phyloP scores from a whole-genome alignment of 2,888 invertebrate species.

The Troilus luridus region DNA sequence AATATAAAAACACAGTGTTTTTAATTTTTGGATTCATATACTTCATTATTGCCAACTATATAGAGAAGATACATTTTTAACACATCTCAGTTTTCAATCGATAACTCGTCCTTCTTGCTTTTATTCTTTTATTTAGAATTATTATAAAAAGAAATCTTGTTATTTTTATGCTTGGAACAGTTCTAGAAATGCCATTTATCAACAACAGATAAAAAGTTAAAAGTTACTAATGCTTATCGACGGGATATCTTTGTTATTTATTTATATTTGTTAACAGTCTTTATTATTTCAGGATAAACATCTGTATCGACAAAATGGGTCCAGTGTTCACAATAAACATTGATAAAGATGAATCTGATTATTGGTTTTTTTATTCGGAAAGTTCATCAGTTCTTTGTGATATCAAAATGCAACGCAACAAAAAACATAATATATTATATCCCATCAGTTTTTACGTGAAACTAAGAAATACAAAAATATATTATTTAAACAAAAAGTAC shows the following conservation, averaged over 20 bases:
- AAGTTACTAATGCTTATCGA: not conserved
- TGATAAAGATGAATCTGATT: not conserved
- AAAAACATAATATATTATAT: too few relatives aligned
- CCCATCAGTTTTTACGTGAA: too few relatives aligned
- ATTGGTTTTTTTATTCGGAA: not conserved
- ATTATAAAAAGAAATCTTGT: not conserved
- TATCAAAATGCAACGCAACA: too few relatives aligned
- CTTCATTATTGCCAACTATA: too few relatives aligned
- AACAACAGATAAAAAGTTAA: conserved; percentile 7
- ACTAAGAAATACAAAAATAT: too few relatives aligned
- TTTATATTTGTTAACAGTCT: not conserved
- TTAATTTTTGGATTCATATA: too few relatives aligned
- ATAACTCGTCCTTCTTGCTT: too few relatives aligned
- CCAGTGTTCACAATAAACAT: not conserved
- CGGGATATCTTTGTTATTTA: not conserved
- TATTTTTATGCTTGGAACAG: not conserved
- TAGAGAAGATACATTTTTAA: too few relatives aligned
- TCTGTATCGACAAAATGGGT: not conserved
- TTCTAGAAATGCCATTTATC: not conserved
- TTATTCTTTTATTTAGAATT: too few relatives aligned
- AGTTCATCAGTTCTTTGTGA: not conserved
- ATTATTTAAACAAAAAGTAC: not conserved
- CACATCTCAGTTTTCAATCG: too few relatives aligned
- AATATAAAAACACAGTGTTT: too few relatives aligned
- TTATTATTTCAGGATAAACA: not conserved